phyloP scores from a whole-genome alignment of 2,113 vertebrate genomes.

The Chrysochloris asiatica region DNA sequence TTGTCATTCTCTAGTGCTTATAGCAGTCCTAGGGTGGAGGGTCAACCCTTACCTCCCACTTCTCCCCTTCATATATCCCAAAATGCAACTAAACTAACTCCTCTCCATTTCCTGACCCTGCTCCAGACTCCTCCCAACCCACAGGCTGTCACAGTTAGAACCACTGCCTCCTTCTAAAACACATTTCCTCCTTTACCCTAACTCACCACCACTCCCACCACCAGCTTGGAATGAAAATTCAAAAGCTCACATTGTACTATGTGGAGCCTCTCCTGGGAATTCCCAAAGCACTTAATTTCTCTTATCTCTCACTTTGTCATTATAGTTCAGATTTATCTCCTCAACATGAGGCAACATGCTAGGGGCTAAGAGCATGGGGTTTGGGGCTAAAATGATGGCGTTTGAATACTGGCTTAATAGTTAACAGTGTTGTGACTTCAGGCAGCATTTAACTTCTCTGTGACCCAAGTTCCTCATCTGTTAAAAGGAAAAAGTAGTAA shows the following conservation, averaged over 20 bases:
- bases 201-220: not conserved
- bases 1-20: no score
- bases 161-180: not conserved
- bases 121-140: not conserved
- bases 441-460: conserved; percentile 18
- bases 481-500: conserved; percentile 40
- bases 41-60: not conserved
- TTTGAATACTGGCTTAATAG: conserved; percentile 31
- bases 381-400: conserved; percentile 14
- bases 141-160: not conserved
- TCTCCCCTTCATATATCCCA: not conserved
- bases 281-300: not conserved
- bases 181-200: not conserved
- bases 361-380: not conserved
- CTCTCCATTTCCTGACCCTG: not conserved
- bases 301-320: not conserved
- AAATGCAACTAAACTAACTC: not conserved
- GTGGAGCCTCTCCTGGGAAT: no score
- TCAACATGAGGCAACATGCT: no score
- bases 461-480: conserved; percentile 27
- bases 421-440: conserved; percentile 9
- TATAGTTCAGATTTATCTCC: conserved; percentile 15
- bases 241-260: not conserved
- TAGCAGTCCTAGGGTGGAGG: no score
- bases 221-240: not conserved